phyloP scores from a whole-genome alignment of 2,797 vertebrate species.

The Enteromius radiatus region DNA sequence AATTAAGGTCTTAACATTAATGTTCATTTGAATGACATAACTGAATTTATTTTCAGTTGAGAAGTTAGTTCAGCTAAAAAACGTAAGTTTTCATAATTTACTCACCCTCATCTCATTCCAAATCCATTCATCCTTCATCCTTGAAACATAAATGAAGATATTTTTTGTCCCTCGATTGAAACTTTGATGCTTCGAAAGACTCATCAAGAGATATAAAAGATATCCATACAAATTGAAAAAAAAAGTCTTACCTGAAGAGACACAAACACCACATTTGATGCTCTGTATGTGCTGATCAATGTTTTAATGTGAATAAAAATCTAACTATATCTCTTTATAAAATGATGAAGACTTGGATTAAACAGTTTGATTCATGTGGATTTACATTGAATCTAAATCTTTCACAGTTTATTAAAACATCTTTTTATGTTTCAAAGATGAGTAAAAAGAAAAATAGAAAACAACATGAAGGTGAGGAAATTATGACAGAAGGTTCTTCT shows the following conservation, averaged over 20 bases:
- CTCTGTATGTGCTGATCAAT: not conserved
- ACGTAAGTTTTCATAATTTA: too few relatives aligned
- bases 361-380: not conserved
- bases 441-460: not conserved
- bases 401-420: not conserved
- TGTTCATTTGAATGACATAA: conserved; percentile 1
- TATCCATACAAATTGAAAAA: not conserved
- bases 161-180: not conserved
- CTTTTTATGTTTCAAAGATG: not conserved
- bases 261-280: not conserved
- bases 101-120: not conserved
- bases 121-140: not conserved
- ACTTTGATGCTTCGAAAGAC: not conserved
- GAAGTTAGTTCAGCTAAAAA: not conserved
- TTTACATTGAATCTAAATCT: not conserved
- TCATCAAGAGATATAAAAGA: not conserved
- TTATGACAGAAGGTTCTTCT: not conserved
- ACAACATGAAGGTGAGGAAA: not conserved
- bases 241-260: not conserved
- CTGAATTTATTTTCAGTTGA: not conserved
- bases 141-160: not conserved
- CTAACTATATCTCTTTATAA: not conserved
- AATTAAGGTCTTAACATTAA: not conserved
- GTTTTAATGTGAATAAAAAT: not conserved
- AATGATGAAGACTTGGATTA: not conserved